These are phyloP conservation scores for Eurystomus gularis DNA, from an alignment of 2,113 vertebrate species.

Conservation along the genomic window DNA sequence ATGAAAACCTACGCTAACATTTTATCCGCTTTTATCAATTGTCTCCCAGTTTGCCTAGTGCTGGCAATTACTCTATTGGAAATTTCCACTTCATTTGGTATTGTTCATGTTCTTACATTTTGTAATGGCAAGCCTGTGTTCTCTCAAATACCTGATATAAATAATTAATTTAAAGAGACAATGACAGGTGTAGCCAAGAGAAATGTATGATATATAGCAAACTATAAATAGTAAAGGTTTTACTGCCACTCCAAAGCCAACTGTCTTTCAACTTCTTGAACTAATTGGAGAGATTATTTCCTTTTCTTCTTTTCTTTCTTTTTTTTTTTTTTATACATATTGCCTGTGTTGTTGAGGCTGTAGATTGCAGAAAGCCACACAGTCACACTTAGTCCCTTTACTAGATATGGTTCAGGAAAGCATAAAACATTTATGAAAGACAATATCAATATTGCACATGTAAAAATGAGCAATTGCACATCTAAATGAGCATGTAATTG, in stretches of 20 bases:
- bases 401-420: background rate
- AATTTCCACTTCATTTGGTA: background rate
- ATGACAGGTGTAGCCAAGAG: background rate
- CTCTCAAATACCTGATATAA: background rate
- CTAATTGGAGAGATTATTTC: background rate
- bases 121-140: background rate
- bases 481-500: slow-evolving; percentile 17
- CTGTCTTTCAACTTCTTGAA: background rate
- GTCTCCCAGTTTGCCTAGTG: background rate
- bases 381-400: background rate
- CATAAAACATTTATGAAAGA: background rate
- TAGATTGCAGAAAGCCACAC: background rate
- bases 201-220: background rate
- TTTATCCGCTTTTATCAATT: background rate
- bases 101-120: background rate
- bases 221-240: background rate
- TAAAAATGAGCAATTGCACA: slow-evolving; percentile 1
- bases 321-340: background rate
- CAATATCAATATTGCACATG: background rate
- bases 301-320: background rate
- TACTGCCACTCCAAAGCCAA: background rate
- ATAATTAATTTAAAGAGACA: background rate
- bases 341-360: background rate
- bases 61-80: background rate
- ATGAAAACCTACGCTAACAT: background rate